Evolutionary conservation across 37 sponge, comb jelly and placozoan species (phyloP).

Genomic region (Sycon ciliatum): DNA sequence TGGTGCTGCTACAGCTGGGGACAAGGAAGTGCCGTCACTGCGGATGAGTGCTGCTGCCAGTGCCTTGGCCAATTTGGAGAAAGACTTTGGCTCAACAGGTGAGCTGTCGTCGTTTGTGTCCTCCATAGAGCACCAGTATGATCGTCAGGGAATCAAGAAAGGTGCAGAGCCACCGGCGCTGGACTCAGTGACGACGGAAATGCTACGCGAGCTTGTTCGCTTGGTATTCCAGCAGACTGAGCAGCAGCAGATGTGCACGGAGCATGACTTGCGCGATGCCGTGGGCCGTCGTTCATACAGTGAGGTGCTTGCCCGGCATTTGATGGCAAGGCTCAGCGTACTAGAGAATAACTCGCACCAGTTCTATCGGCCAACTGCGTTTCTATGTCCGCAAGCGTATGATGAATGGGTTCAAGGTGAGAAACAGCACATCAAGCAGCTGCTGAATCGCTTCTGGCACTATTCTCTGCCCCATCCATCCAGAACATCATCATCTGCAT

Average conservation of each 20-base stretch:
- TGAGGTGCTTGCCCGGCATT: conserved; percentile 64
- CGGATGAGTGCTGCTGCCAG: no score
- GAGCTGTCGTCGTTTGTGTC: no score
- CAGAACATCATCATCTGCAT: no score
- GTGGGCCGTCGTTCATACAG: conserved; percentile 58
- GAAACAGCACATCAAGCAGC: conserved; percentile 45
- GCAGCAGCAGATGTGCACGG: conserved; percentile 54
- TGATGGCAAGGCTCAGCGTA: conserved; percentile 49
- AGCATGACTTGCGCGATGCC: conserved; percentile 49
- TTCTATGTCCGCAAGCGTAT: conserved; percentile 66
- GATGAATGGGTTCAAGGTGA: conserved; percentile 67
- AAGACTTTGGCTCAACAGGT: no score
- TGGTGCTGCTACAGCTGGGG: no score
- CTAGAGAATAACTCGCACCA: conserved; percentile 72
- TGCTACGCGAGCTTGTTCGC: conserved; percentile 55
- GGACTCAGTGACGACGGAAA: conserved; percentile 44
- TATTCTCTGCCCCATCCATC: conserved; percentile 53
- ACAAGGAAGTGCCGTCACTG: no score
- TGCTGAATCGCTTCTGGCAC: conserved; percentile 74
- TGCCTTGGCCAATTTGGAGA: no score
- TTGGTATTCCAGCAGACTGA: conserved; percentile 53
- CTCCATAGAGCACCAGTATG: no score
- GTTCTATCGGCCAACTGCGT: conserved; percentile 60
- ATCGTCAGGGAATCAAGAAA: no score
- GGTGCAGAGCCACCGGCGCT: no score